Evolutionary conservation across 2,888 invertebrate genomes (phyloP).

Genomic region (Andrena bucephala): DNA sequence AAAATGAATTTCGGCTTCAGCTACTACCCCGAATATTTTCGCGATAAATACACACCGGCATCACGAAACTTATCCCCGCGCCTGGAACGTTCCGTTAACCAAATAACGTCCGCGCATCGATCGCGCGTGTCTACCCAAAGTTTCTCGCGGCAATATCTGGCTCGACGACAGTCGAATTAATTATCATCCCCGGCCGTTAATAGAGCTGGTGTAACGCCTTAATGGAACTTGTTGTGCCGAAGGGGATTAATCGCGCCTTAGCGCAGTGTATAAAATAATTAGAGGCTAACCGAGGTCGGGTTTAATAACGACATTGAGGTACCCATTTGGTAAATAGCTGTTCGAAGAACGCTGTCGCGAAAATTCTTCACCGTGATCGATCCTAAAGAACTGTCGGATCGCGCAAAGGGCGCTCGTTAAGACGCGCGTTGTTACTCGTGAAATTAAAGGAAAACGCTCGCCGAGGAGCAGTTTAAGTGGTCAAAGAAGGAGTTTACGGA

Average conservation of each 20-base stretch:
- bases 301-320: background rate
- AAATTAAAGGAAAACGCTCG: background rate
- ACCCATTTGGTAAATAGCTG: background rate
- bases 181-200: background rate
- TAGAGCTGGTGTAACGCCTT: background rate
- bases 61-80: background rate
- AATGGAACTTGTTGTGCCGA: constrained; percentile 5
- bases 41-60: background rate
- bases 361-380: too few species aligned
- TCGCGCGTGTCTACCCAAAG: background rate
- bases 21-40: background rate
- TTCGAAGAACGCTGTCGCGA: background rate
- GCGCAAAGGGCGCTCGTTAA: background rate
- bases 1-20: background rate
- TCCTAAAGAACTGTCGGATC: background rate
- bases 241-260: constrained; percentile 29
- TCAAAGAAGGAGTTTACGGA: background rate
- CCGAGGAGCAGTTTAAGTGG: background rate
- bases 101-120: background rate
- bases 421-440: background rate
- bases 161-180: constrained; percentile 12
- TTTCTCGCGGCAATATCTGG: background rate
- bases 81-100: background rate
- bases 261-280: background rate
- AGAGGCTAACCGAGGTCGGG: background rate